Evolutionary conservation across 1,140 invertebrate species (phyloP).

Genomic region (Trialeurodes vaporariorum): DNA sequence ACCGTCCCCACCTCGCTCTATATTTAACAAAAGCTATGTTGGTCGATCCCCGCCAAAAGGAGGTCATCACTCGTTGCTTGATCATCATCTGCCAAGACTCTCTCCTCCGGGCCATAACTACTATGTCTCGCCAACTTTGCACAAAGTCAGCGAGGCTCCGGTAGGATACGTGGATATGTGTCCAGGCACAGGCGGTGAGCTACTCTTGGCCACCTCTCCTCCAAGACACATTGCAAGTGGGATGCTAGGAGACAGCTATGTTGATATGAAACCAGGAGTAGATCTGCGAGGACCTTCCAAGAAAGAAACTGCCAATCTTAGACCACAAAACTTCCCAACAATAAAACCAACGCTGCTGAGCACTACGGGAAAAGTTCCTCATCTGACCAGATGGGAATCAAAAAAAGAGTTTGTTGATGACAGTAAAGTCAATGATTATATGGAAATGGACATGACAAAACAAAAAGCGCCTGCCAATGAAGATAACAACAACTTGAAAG

Average conservation of each 20-base stretch:
- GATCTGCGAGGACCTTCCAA: background rate
- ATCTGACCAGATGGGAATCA: background rate
- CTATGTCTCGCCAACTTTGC: conserved; percentile 18
- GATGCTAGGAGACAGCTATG: conserved; percentile 22
- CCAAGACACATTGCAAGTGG: background rate
- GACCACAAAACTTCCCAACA: background rate
- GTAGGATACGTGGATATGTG: conserved; percentile 30
- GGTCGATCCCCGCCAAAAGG: conserved; percentile 23
- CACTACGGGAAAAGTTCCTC: background rate
- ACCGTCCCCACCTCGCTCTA: conserved; percentile 17
- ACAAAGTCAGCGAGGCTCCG: conserved; percentile 23
- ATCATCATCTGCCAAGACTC: conserved; percentile 15
- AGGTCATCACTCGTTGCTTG: conserved; percentile 9
- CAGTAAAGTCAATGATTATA: background rate
- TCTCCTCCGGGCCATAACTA: background rate
- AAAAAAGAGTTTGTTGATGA: background rate
- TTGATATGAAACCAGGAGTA: conserved; percentile 36
- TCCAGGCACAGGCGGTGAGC: conserved; percentile 16
- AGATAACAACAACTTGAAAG: background rate
- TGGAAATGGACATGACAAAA: background rate
- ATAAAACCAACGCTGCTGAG: background rate
- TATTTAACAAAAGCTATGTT: conserved; percentile 13
- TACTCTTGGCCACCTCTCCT: conserved; percentile 14
- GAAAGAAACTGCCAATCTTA: background rate
- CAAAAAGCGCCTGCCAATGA: background rate